These are phyloP conservation scores for Thera britannica DNA, from an alignment of 2,888 invertebrate genomes.

Conservation along the genomic window DNA sequence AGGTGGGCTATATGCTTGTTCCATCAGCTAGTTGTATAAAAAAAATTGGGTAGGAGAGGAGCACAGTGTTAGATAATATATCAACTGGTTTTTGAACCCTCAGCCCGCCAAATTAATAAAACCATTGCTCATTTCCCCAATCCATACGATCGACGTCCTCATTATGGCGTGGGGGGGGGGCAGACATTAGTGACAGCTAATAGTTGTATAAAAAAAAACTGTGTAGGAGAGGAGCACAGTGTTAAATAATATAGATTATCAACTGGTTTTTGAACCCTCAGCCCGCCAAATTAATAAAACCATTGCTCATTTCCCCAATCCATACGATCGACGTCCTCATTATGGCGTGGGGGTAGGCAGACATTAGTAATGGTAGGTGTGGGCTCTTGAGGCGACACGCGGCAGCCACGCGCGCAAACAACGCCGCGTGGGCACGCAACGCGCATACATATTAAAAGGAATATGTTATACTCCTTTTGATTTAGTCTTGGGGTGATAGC, in stretches of 20 bases:
- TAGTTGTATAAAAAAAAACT: too few relatives aligned
- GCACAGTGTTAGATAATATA: background rate
- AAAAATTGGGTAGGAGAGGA: too few relatives aligned
- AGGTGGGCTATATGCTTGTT: too few relatives aligned
- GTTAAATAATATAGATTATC: background rate
- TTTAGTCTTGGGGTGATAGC: slow-evolving; percentile 26
- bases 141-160: slow-evolving; percentile 39
- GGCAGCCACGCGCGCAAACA: slow-evolving; percentile 59
- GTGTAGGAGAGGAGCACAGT: too few relatives aligned
- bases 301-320: slow-evolving; percentile 43
- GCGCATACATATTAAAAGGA: slow-evolving; percentile 67
- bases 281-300: slow-evolving; percentile 47
- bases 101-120: slow-evolving; percentile 45
- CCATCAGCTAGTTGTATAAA: too few relatives aligned
- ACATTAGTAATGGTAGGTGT: slow-evolving; percentile 51
- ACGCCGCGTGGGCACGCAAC: slow-evolving; percentile 69
- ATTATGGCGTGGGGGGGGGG: slow-evolving; percentile 42
- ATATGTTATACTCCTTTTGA: slow-evolving; percentile 57
- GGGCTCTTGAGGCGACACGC: slow-evolving; percentile 63
- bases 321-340: slow-evolving; percentile 42
- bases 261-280: background rate
- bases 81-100: background rate
- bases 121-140: slow-evolving; percentile 45
- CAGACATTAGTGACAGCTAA: slow-evolving; percentile 44
- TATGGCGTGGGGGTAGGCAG: slow-evolving; percentile 38